Percentiles rank a stretch among this genome's conserved stretches.
Evolutionary conservation across 2,888 invertebrate species (phyloP).

Genomic region (Noctua fimbriata): DNA sequence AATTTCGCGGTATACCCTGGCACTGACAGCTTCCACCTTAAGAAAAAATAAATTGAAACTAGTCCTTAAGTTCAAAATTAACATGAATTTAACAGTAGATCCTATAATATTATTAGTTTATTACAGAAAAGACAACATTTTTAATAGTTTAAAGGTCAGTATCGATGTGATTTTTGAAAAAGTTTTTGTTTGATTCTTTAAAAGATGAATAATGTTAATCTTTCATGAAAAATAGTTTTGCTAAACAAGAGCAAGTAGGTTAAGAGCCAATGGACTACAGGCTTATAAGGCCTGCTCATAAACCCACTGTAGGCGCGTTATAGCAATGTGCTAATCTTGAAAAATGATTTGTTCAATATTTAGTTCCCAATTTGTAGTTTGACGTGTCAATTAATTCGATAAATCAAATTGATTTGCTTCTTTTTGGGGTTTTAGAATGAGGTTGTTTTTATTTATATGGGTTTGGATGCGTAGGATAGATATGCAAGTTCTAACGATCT

Average conservation of each 20-base stretch:
- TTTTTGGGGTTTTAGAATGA: slow-evolving; percentile 1
- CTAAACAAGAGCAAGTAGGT: neutral
- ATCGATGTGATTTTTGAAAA: neutral
- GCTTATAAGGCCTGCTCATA: slow-evolving; percentile 15
- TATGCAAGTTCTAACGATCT: neutral
- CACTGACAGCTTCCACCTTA: too few species aligned
- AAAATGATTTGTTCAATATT: slow-evolving; percentile 36
- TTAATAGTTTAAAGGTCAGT: neutral
- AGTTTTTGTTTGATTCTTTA: too few species aligned
- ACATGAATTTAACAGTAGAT: too few species aligned
- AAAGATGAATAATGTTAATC: neutral
- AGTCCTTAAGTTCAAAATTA: neutral
- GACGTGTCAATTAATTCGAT: slow-evolving; percentile 42
- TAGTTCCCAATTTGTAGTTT: slow-evolving; percentile 39
- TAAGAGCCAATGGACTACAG: neutral
- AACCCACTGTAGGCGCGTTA: slow-evolving; percentile 36
- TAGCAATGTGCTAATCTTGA: slow-evolving; percentile 30
- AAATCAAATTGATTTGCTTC: slow-evolving; percentile 28
- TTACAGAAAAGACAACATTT: too few species aligned
- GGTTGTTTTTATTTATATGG: neutral
- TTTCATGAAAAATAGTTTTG: neutral
- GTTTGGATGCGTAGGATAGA: slow-evolving; percentile 9
- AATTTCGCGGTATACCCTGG: too few species aligned
- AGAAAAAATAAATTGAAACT: too few species aligned
- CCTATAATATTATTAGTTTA: too few species aligned